Percentiles rank a stretch among this genome's conserved stretches.
Conservation (phyloP, 92 coral and sea anemone genomes). For the Metridium senile region DNA sequence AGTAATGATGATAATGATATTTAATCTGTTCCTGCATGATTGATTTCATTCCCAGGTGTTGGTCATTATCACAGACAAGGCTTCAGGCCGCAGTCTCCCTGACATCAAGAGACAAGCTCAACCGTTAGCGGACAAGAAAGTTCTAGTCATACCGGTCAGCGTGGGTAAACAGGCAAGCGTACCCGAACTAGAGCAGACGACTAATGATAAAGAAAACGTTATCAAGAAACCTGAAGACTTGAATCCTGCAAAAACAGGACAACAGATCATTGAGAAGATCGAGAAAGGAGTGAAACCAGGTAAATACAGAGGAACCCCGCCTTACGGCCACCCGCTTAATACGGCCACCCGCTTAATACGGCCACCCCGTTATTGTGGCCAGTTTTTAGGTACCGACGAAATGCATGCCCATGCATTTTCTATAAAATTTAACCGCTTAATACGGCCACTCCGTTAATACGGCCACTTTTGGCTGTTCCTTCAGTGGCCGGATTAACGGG, state of each 20-base stretch:
- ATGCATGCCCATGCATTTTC: too few species aligned
- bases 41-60: slow-evolving; percentile 47
- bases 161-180: slow-evolving; percentile 64
- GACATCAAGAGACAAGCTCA: slow-evolving; percentile 58
- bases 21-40: too few species aligned
- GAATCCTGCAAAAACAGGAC: slow-evolving; percentile 43
- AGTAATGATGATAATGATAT: neutral
- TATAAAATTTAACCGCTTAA: too few species aligned
- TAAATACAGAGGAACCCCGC: neutral
- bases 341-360: too few species aligned
- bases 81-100: slow-evolving; percentile 44
- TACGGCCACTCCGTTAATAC: too few species aligned
- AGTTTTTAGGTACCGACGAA: too few species aligned
- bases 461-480: too few species aligned
- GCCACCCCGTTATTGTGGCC: too few species aligned
- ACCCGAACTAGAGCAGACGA: slow-evolving; percentile 41
- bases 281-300: slow-evolving; percentile 20
- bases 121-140: slow-evolving; percentile 58
- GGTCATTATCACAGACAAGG: slow-evolving; percentile 79
- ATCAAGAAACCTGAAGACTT: slow-evolving; percentile 38
- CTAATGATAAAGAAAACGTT: slow-evolving; percentile 41
- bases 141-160: slow-evolving; percentile 80
- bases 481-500: too few species aligned
- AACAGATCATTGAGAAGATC: slow-evolving; percentile 50
- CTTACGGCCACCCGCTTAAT: too few species aligned